Evolutionary conservation across 2,888 invertebrate species (phyloP).

Genomic region (Atethmia centrago): DNA sequence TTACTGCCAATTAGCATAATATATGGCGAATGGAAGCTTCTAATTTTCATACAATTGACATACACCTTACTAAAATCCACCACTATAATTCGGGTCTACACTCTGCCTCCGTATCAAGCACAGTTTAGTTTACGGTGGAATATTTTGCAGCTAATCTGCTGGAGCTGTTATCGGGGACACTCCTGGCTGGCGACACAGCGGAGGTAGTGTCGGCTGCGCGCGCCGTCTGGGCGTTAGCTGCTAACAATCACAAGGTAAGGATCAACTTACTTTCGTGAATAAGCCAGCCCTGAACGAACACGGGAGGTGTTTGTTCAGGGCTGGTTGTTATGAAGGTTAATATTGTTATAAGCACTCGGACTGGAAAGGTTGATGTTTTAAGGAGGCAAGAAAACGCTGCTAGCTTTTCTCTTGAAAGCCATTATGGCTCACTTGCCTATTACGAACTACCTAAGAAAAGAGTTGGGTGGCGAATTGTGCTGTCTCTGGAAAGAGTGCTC

Average conservation of each 20-base stretch:
- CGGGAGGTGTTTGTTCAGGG: no score
- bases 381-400: not conserved
- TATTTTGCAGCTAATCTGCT: constrained; percentile 79
- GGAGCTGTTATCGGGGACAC: constrained; percentile 80
- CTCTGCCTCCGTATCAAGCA: not conserved
- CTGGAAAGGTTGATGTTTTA: not conserved
- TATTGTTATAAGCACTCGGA: not conserved
- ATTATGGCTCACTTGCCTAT: not conserved
- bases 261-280: not conserved
- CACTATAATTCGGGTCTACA: not conserved
- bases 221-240: constrained; percentile 92
- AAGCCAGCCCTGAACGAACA: not conserved
- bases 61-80: not conserved
- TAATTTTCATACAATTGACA: not conserved
- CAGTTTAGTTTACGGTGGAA: not conserved
- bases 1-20: no score
- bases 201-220: constrained; percentile 86
- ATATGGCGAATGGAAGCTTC: not conserved
- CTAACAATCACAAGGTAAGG: constrained; percentile 92
- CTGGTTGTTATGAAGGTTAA: no score
- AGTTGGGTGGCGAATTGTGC: not conserved
- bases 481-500: not conserved
- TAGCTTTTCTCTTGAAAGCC: not conserved
- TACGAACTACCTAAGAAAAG: not conserved
- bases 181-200: constrained; percentile 79